phyloP scores from a whole-genome alignment of 1,140 invertebrate genomes.

The Lordiphosa collinella region DNA sequence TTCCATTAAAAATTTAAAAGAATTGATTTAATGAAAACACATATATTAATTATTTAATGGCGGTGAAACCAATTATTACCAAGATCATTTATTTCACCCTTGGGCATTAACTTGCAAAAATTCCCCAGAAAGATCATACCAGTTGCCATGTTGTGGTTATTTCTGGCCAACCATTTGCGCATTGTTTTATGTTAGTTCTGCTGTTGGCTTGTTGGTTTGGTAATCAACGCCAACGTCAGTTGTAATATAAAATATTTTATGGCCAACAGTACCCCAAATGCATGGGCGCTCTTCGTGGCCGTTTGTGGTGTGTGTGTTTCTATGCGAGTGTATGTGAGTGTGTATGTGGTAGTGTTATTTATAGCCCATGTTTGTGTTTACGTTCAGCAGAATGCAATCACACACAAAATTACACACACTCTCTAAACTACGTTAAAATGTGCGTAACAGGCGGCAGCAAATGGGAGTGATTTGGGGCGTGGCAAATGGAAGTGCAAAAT shows the following conservation, averaged over 20 bases:
- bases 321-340: neutral
- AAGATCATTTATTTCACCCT: too few relatives aligned
- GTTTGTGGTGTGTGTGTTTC: neutral
- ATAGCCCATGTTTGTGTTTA: slow-evolving; percentile 1
- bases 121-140: too few relatives aligned
- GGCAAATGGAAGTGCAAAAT: slow-evolving; percentile 2
- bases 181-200: slow-evolving; percentile 5
- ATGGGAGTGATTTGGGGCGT: slow-evolving; percentile 3
- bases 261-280: neutral
- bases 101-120: too few relatives aligned
- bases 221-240: slow-evolving; percentile 16
- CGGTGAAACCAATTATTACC: too few relatives aligned
- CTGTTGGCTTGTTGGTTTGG: slow-evolving; percentile 8
- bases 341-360: slow-evolving; percentile 6
- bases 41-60: too few relatives aligned
- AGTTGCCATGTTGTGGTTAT: too few relatives aligned
- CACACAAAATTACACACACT: slow-evolving; percentile 13
- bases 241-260: slow-evolving; percentile 18
- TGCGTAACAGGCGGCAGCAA: slow-evolving; percentile 11
- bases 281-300: neutral
- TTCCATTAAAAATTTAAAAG: too few relatives aligned
- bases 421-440: slow-evolving; percentile 10
- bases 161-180: neutral
- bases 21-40: too few relatives aligned
- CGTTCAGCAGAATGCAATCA: slow-evolving; percentile 12